Conservation (phyloP, 2,797 vertebrate species). For the Zenarchopterus dispar region DNA sequence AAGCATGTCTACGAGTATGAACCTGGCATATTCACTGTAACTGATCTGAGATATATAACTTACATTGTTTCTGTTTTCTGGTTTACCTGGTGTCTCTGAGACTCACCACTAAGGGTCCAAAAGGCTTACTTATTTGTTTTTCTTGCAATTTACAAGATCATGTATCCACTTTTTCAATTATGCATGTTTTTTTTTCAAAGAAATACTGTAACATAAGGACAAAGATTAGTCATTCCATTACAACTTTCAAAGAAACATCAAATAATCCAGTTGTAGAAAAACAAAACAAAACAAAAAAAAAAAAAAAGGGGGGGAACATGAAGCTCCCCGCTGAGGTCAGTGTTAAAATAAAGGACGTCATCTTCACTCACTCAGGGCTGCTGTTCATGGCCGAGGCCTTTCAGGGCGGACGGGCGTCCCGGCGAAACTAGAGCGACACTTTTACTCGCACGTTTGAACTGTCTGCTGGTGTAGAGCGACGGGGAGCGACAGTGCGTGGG, state of each 20-base stretch:
- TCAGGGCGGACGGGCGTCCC: slow-evolving; percentile 33
- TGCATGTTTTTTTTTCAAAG: not conserved
- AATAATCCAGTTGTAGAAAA: slow-evolving; percentile 61
- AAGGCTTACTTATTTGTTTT: slow-evolving; percentile 57
- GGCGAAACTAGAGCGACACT: slow-evolving; percentile 30
- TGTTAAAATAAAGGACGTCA: slow-evolving; percentile 43
- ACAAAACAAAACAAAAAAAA: too few relatives aligned
- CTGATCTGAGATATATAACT: too few relatives aligned
- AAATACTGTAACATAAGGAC: slow-evolving; percentile 25
- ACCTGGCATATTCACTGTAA: too few relatives aligned
- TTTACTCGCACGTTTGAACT: slow-evolving; percentile 16
- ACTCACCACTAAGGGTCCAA: too few relatives aligned
- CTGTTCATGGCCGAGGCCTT: slow-evolving; percentile 32
- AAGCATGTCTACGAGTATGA: too few relatives aligned
- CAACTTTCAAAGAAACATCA: slow-evolving; percentile 42
- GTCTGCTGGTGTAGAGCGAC: slow-evolving; percentile 51
- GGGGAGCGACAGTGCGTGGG: slow-evolving; percentile 14
- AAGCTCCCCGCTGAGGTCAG: slow-evolving; percentile 62
- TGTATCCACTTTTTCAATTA: slow-evolving; percentile 1
- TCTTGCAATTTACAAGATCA: slow-evolving; percentile 58
- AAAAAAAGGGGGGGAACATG: too few relatives aligned
- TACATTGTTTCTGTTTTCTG: too few relatives aligned
- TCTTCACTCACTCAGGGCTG: slow-evolving; percentile 28
- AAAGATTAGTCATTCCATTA: slow-evolving; percentile 50
- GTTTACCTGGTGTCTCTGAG: too few relatives aligned